Evolutionary conservation across 2,888 invertebrate species (phyloP), one percentile per base, ranked within the genome.

Genomic region (Lycophotia porphyrea): DNA sequence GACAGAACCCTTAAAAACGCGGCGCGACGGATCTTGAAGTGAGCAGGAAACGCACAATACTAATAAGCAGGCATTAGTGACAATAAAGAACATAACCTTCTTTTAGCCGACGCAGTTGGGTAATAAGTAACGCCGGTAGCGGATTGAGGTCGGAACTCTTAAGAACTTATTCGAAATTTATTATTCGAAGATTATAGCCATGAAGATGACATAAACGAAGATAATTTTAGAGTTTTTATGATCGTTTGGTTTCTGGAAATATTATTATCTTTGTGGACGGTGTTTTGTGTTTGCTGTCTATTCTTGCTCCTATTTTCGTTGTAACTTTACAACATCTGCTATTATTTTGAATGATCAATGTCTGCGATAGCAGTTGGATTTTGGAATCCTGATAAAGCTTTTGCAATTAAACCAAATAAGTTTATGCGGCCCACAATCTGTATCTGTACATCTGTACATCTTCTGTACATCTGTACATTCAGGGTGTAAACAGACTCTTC

Each of bases 1-100:
- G 67, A 49, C 71, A 27, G 68, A 88, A 84, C 84, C 88, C 82
- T 82, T 80, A 82, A 75, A 86, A 87, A 84, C 80, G 73, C 82
- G 74, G 77, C n/a, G 58, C 76, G 69, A 78, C 80, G 74, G 71
- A 84, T 87, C 80, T 80, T 74, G 73, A 74, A 87, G 79, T 82
- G 88, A 92, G 90, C 88, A 90, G 91, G 92, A 92, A 92, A 88
- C 78, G 82, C 70, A 88, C 89, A 91, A 92, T 88, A 81, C 89
- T 89, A 91, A 92, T 90, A 89, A 80, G 87, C 84, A 86, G 69
- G 88, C 76, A 87, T 90, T 89, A 86, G 84, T 81, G 82, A 90
- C 84, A 90, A 87, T 86, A 88, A 78, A 79, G 60, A 85, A 67
- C 67, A 82, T 76, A 86, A 77, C 73, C 64, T 71, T 66, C 75